A percentile compares a stretch with the other conserved stretches of the same genome.
These are phyloP conservation scores for Otolemur garnettii DNA, from an alignment of 2,113 vertebrate genomes.

Conservation along the genomic window DNA sequence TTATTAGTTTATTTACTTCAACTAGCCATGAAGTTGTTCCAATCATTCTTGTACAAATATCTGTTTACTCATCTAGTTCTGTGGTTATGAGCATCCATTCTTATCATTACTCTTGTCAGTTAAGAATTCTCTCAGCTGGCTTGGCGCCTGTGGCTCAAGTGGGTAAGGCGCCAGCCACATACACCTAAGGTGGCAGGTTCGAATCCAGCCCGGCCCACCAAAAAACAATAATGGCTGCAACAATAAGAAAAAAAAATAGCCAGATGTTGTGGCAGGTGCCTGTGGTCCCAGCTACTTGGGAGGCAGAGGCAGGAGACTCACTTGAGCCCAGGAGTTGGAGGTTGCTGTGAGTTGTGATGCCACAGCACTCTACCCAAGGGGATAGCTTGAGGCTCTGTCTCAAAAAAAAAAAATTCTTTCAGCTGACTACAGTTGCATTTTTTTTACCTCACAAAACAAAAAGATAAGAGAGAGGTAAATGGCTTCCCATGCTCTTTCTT, in stretches of 20 bases:
- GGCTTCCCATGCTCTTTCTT: not conserved
- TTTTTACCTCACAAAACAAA: not conserved
- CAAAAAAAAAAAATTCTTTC: not conserved
- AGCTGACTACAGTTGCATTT: not conserved
- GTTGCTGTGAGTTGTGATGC: no score
- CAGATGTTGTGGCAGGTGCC: no score
- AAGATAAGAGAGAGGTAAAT: not conserved
- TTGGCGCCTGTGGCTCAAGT: not conserved
- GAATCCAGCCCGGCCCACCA: no score
- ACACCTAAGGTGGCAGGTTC: no score
- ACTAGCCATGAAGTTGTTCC: not conserved
- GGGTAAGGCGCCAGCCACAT: no score
- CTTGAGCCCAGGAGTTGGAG: no score
- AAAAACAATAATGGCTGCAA: no score
- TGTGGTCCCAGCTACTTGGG: no score
- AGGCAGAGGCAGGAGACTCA: no score
- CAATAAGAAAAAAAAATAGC: no score
- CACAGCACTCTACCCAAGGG: no score
- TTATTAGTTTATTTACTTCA: not conserved
- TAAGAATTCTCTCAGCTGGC: conserved; percentile 6
- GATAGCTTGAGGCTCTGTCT: no score
- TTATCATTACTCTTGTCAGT: not conserved
- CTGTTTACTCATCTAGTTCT: not conserved
- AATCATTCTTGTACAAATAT: not conserved
- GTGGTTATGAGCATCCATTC: not conserved